Conservation (phyloP, 2,113 vertebrate species). For the Prionailurus bengalensis region DNA sequence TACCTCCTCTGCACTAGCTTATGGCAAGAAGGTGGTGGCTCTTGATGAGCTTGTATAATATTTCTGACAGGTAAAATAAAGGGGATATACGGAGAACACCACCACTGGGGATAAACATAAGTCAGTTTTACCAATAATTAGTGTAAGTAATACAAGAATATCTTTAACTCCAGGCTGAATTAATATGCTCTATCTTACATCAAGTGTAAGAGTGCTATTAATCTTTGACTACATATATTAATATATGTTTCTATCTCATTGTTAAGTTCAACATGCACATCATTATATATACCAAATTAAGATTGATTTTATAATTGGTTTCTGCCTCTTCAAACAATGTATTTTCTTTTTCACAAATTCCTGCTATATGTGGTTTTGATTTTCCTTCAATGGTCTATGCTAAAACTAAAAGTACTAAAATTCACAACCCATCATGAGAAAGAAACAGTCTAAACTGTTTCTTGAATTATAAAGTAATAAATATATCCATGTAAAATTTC, state of each 20-base stretch:
- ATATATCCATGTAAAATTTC: neutral
- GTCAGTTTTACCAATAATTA: neutral
- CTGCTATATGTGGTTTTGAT: neutral
- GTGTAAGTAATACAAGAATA: neutral
- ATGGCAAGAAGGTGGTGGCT: neutral
- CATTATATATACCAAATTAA: neutral
- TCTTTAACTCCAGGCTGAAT: neutral
- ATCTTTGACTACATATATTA: neutral
- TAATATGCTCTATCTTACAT: neutral
- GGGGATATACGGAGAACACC: neutral
- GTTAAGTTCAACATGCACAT: neutral
- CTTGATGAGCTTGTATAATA: neutral
- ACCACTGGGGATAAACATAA: neutral
- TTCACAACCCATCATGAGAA: neutral
- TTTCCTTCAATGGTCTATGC: neutral
- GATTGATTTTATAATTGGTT: neutral
- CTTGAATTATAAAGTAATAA: neutral
- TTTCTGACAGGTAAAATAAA: neutral
- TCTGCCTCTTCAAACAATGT: neutral
- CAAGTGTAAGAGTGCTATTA: neutral
- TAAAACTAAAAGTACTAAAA: neutral
- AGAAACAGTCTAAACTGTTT: neutral
- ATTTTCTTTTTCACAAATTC: neutral
- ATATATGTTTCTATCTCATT: neutral
- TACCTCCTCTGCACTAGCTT: neutral